Conservation (phyloP, 2,888 invertebrate species). For the Metalampra italica region DNA sequence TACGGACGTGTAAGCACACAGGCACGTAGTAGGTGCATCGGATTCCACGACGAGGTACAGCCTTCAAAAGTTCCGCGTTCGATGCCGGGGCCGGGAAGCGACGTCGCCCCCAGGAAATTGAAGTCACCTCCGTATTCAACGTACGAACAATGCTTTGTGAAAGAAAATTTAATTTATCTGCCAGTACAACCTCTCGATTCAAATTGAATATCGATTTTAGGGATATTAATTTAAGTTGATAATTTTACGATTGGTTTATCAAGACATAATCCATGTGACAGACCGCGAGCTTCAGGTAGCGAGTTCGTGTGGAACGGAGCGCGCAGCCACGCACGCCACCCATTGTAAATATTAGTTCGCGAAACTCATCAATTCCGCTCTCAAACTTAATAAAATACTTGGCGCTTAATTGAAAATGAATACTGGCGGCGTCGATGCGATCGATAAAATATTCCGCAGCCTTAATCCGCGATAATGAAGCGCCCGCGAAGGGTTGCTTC, state of each 20-base stretch:
- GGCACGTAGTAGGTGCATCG: constrained; percentile 59
- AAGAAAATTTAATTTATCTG: constrained; percentile 75
- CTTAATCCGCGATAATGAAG: constrained; percentile 78
- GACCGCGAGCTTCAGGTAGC: constrained; percentile 35
- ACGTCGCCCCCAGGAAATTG: constrained; percentile 69
- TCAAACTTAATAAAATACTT: constrained; percentile 79
- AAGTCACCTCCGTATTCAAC: constrained; percentile 65
- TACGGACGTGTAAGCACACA: constrained; percentile 53
- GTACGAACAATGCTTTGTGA: constrained; percentile 71
- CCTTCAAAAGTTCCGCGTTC: constrained; percentile 65
- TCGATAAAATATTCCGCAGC: constrained; percentile 77
- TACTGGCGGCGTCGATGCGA: constrained; percentile 67
- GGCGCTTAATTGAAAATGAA: constrained; percentile 79
- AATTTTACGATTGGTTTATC: constrained; percentile 7
- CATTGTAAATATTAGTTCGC: constrained; percentile 78
- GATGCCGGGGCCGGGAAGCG: constrained; percentile 47
- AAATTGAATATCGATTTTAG: constrained; percentile 71
- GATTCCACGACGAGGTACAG: constrained; percentile 55
- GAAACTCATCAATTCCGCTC: constrained; percentile 77
- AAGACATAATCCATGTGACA: constrained; percentile 14
- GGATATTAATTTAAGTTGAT: constrained; percentile 8
- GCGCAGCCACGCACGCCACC: constrained; percentile 54
- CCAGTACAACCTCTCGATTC: constrained; percentile 52
- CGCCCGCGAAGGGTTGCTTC: constrained; percentile 69
- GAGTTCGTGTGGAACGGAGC: constrained; percentile 10